phyloP scores from a whole-genome alignment of 2,113 vertebrate species.

The Amblyopsis rosae region DNA sequence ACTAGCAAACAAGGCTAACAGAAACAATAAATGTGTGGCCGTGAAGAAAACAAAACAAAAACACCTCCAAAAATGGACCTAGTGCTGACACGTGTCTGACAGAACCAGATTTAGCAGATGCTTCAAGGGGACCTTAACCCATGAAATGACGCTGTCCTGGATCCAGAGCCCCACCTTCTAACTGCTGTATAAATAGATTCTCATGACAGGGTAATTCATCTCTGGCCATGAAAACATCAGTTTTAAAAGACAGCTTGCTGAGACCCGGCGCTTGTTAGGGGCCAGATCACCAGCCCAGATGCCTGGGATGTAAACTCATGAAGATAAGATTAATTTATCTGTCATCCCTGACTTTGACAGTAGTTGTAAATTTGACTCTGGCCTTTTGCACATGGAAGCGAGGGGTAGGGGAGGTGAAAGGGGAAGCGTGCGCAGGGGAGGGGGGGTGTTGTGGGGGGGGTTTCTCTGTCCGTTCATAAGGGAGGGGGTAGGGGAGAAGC shows the following conservation, averaged over 20 bases:
- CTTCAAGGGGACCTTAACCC: slow-evolving; percentile 88
- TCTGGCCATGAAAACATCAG: slow-evolving; percentile 92
- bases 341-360: slow-evolving; percentile 92
- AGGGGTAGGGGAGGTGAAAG: slow-evolving; percentile 23
- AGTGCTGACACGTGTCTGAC: slow-evolving; percentile 71
- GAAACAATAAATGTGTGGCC: slow-evolving; percentile 35
- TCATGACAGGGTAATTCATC: slow-evolving; percentile 95
- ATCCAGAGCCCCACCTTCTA: slow-evolving; percentile 84
- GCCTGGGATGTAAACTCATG: slow-evolving; percentile 93
- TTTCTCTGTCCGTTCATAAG: slow-evolving; percentile 31
- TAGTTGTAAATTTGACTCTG: slow-evolving; percentile 94
- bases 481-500: slow-evolving; percentile 42
- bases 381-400: slow-evolving; percentile 72
- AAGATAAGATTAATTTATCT: slow-evolving; percentile 97
- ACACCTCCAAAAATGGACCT: slow-evolving; percentile 46
- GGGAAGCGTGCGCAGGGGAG: not conserved
- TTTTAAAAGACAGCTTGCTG: slow-evolving; percentile 91
- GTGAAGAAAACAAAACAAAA: slow-evolving; percentile 49
- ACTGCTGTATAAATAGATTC: slow-evolving; percentile 94
- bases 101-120: slow-evolving; percentile 81
- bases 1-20: slow-evolving; percentile 11
- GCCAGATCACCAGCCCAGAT: slow-evolving; percentile 91
- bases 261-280: slow-evolving; percentile 91
- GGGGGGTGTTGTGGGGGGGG: slow-evolving; percentile 13
- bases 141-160: slow-evolving; percentile 86